Evolutionary conservation across 2,113 vertebrate species (phyloP).

Genomic region (Brachirus orientalis): DNA sequence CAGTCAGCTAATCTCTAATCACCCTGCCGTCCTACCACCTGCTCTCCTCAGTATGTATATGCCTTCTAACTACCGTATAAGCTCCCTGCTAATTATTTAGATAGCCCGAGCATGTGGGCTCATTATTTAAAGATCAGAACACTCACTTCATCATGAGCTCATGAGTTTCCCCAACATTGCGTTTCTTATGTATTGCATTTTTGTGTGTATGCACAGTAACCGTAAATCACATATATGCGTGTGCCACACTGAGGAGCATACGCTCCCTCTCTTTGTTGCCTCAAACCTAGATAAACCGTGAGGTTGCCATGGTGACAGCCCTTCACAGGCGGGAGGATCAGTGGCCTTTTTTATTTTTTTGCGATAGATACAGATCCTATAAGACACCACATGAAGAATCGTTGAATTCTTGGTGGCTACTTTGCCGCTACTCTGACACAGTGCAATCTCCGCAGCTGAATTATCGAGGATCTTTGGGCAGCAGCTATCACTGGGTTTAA

Average conservation of each 20-base stretch:
- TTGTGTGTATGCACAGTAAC: background rate
- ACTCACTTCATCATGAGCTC: slow-evolving; percentile 1
- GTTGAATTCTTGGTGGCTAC: slow-evolving; percentile 28
- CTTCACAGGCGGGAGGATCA: slow-evolving; percentile 71
- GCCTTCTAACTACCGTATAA: slow-evolving; percentile 38
- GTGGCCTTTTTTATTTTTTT: slow-evolving; percentile 52
- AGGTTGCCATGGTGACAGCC: slow-evolving; percentile 75
- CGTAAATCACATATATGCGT: slow-evolving; percentile 7
- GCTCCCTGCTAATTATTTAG: slow-evolving; percentile 8
- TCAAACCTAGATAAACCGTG: slow-evolving; percentile 80
- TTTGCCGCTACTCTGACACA: slow-evolving; percentile 27
- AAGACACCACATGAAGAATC: slow-evolving; percentile 63
- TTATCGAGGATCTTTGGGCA: slow-evolving; percentile 25
- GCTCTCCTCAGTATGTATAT: slow-evolving; percentile 52
- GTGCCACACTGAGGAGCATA: slow-evolving; percentile 31
- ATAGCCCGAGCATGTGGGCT: background rate
- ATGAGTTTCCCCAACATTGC: no score
- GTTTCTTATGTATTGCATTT: background rate
- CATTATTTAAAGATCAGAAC: slow-evolving; percentile 5
- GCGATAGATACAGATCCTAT: slow-evolving; percentile 52
- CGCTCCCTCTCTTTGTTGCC: slow-evolving; percentile 53
- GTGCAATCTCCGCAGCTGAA: slow-evolving; percentile 17
- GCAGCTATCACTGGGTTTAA: background rate
- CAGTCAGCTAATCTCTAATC: slow-evolving; percentile 70
- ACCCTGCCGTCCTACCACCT: slow-evolving; percentile 60